Conservation (phyloP, 2,888 invertebrate species). For the Gasteruption jaculator region DNA sequence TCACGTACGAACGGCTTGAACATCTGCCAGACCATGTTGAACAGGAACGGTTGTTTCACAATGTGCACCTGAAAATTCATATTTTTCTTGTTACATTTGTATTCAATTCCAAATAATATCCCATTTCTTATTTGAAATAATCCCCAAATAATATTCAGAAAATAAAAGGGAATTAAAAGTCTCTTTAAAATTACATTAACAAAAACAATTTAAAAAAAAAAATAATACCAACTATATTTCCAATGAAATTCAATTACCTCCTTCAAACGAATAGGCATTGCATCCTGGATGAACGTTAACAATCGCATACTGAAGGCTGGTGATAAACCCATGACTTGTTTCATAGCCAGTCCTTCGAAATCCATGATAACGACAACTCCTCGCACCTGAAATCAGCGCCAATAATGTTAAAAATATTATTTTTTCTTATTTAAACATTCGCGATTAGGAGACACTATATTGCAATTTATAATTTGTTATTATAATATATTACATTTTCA, state of each 20-base stretch:
- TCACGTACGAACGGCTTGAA: slow-evolving; percentile 80
- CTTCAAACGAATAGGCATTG: slow-evolving; percentile 79
- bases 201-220: too few relatives aligned
- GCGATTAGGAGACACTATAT: too few relatives aligned
- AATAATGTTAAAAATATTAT: too few relatives aligned
- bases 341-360: slow-evolving; percentile 72
- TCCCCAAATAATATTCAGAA: background rate
- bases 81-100: background rate
- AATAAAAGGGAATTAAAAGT: too few relatives aligned
- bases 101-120: too few relatives aligned
- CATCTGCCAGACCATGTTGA: slow-evolving; percentile 79
- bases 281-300: slow-evolving; percentile 79
- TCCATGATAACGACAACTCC: slow-evolving; percentile 82
- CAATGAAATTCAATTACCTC: slow-evolving; percentile 51
- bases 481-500: too few relatives aligned
- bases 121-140: background rate
- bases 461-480: too few relatives aligned
- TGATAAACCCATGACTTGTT: slow-evolving; percentile 68
- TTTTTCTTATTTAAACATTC: too few relatives aligned
- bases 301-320: slow-evolving; percentile 74
- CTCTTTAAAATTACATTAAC: too few relatives aligned
- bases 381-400: slow-evolving; percentile 53
- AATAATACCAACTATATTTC: too few relatives aligned
- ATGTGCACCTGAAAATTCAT: slow-evolving; percentile 65
- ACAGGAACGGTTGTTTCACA: slow-evolving; percentile 79